Percentiles rank a stretch among this genome's conserved stretches.
These are phyloP conservation scores for Cyprinus carpio DNA, from an alignment of 2,113 vertebrate species.

Conservation along the genomic window DNA sequence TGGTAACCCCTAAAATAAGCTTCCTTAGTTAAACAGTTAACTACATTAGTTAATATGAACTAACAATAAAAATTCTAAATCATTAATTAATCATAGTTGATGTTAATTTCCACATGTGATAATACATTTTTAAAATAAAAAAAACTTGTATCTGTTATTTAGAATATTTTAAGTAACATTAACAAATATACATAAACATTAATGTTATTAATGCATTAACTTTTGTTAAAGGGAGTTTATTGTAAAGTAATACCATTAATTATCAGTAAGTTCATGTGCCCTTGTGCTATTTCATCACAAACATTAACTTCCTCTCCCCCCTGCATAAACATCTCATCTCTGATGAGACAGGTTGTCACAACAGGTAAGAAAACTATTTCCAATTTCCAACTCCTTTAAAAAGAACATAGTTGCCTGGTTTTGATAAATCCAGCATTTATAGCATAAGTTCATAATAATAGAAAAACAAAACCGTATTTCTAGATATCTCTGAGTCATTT, in stretches of 20 bases:
- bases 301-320: background rate
- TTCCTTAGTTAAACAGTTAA: no score
- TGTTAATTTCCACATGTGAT: background rate
- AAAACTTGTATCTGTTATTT: background rate
- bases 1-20: no score
- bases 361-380: background rate
- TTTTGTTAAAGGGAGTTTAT: background rate
- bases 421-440: constrained; percentile 51
- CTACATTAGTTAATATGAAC: background rate
- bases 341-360: background rate
- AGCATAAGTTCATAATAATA: constrained; percentile 29
- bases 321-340: background rate
- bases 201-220: background rate
- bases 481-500: background rate
- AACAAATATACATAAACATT: background rate
- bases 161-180: background rate
- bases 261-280: no score
- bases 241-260: background rate
- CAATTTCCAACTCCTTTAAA: constrained; percentile 2
- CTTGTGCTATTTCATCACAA: background rate
- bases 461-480: background rate
- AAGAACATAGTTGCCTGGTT: constrained; percentile 21
- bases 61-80: background rate
- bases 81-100: background rate
- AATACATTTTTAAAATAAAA: background rate